Evolutionary conservation across 1,140 invertebrate species (phyloP).

Genomic region (Neodiprion virginianus): DNA sequence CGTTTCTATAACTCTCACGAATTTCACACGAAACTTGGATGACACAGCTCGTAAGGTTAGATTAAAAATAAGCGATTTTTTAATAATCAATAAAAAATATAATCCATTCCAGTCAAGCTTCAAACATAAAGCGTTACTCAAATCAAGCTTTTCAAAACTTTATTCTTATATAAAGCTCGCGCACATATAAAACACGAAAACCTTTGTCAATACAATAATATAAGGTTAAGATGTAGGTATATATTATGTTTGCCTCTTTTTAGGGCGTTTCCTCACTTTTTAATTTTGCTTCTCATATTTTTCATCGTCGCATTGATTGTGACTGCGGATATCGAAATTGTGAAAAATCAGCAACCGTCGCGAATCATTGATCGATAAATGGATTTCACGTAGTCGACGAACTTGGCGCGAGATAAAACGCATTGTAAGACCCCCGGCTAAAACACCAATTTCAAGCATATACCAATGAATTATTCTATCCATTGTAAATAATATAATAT

Average conservation of each 20-base stretch:
- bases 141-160: not conserved
- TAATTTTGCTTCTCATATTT: not conserved
- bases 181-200: not conserved
- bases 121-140: not conserved
- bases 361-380: no score
- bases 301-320: not conserved
- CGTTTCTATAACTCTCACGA: not conserved
- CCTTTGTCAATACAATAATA: no score
- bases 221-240: not conserved
- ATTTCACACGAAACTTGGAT: not conserved
- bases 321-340: no score
- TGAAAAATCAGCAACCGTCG: no score
- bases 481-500: no score
- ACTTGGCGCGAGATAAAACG: not conserved
- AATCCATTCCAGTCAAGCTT: conserved; percentile 5
- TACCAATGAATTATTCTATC: not conserved
- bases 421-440: not conserved
- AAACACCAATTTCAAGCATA: not conserved
- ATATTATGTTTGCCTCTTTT: not conserved
- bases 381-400: not conserved
- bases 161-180: not conserved
- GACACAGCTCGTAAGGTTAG: not conserved
- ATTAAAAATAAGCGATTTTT: not conserved
- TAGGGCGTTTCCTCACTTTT: not conserved
- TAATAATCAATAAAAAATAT: not conserved